Conservation (phyloP, 1,140 invertebrate species). For the Lethrus apterus region DNA sequence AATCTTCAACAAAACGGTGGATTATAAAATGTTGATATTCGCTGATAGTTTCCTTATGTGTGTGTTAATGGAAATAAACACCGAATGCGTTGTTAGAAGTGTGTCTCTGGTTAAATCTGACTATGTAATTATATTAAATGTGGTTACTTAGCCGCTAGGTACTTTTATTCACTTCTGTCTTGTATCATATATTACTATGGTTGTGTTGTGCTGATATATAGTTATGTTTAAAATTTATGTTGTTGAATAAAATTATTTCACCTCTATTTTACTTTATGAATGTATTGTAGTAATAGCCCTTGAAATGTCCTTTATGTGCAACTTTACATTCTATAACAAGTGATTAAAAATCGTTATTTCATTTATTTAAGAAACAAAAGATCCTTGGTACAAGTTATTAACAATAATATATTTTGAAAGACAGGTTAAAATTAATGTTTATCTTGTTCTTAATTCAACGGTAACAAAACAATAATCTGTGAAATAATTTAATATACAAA, state of each 20-base stretch:
- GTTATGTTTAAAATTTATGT: conserved; percentile 37
- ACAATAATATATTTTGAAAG: too few species aligned
- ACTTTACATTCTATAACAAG: too few species aligned
- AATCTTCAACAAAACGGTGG: background rate
- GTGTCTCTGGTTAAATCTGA: conserved; percentile 14
- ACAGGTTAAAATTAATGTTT: too few species aligned
- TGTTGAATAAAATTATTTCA: conserved; percentile 37
- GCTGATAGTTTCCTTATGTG: conserved; percentile 24
- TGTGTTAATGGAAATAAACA: conserved; percentile 26
- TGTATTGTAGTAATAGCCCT: too few species aligned
- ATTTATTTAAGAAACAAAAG: too few species aligned
- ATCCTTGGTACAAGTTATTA: too few species aligned
- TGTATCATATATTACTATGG: conserved; percentile 32
- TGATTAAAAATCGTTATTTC: too few species aligned
- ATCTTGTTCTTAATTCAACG: too few species aligned
- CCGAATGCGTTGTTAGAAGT: conserved; percentile 20
- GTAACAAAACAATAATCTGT: too few species aligned
- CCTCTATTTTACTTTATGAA: too few species aligned
- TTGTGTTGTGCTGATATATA: conserved; percentile 32
- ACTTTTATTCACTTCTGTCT: conserved; percentile 31
- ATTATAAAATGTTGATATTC: conserved; percentile 17
- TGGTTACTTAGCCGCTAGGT: conserved; percentile 27
- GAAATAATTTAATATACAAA: too few species aligned
- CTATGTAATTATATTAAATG: conserved; percentile 20
- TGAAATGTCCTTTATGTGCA: too few species aligned